These are phyloP conservation scores for Vollenhovia emeryi DNA, from an alignment of 1,140 invertebrate genomes.

Conservation along the genomic window DNA sequence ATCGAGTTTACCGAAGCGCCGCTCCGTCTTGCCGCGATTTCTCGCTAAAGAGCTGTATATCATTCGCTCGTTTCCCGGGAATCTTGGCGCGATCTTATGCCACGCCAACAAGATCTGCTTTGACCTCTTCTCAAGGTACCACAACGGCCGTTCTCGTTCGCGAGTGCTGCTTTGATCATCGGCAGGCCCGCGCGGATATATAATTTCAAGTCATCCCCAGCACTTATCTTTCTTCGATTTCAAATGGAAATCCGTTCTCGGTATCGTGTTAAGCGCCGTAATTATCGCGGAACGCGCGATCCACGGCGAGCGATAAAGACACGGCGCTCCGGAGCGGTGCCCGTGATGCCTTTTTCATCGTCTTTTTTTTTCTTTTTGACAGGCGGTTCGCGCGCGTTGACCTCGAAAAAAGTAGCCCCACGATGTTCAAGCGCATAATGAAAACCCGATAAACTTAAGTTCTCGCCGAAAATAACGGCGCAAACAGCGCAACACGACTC, in stretches of 20 bases:
- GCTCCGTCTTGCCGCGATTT: constrained; percentile 36
- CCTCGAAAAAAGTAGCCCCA: constrained; percentile 16
- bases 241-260: constrained; percentile 64
- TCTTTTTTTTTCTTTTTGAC: too few species aligned
- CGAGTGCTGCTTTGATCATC: constrained; percentile 40
- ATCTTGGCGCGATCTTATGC: constrained; percentile 34
- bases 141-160: constrained; percentile 30
- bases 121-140: constrained; percentile 49
- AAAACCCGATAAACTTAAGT: constrained; percentile 49
- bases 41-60: constrained; percentile 64
- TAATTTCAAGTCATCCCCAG: constrained; percentile 56
- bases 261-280: constrained; percentile 49
- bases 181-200: constrained; percentile 17
- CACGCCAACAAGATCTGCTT: constrained; percentile 60
- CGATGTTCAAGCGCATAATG: constrained; percentile 40
- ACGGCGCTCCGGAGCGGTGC: constrained; percentile 15
- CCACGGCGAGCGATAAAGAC: constrained; percentile 44
- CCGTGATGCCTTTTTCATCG: constrained; percentile 26
- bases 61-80: constrained; percentile 62
- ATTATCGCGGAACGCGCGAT: constrained; percentile 47
- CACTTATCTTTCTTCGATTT: constrained; percentile 54
- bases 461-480: constrained; percentile 29
- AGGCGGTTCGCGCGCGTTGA: neutral
- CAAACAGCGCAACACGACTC: constrained; percentile 28
- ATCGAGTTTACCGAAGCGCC: constrained; percentile 58